phyloP scores from a whole-genome alignment of 2,113 vertebrate genomes.

The Drymodes brunneopygia region DNA sequence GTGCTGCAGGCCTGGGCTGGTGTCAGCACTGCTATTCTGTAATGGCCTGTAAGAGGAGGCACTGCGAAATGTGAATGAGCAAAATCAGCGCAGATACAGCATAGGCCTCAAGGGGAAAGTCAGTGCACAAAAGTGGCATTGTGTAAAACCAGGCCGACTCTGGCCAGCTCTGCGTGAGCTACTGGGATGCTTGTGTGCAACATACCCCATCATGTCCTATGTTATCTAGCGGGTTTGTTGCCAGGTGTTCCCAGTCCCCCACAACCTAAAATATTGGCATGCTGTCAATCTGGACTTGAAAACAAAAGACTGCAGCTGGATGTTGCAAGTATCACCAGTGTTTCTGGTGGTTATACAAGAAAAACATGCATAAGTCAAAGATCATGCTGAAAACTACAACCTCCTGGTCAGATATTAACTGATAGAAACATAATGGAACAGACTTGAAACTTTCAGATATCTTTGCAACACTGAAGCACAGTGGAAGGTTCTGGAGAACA shows the following conservation, averaged over 20 bases:
- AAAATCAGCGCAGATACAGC: background rate
- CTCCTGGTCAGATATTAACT: background rate
- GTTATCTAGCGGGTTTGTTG: background rate
- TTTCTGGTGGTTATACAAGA: background rate
- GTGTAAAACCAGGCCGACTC: background rate
- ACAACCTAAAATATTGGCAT: background rate
- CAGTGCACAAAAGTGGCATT: background rate
- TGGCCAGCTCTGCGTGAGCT: background rate
- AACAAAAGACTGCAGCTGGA: background rate
- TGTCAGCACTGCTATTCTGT: background rate
- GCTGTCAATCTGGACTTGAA: background rate
- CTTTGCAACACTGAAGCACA: background rate
- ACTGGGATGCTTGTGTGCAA: background rate
- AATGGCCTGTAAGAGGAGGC: background rate
- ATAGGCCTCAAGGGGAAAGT: background rate
- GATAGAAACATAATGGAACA: background rate
- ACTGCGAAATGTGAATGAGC: background rate
- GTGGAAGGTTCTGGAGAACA: background rate
- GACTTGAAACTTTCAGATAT: background rate
- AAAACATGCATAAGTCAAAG: background rate
- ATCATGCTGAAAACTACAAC: background rate
- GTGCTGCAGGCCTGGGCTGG: background rate
- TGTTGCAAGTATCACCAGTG: background rate
- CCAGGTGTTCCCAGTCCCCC: background rate
- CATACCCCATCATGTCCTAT: background rate